Conservation (phyloP, 2,113 vertebrate genomes). For the human (Homo sapiens) region DNA sequence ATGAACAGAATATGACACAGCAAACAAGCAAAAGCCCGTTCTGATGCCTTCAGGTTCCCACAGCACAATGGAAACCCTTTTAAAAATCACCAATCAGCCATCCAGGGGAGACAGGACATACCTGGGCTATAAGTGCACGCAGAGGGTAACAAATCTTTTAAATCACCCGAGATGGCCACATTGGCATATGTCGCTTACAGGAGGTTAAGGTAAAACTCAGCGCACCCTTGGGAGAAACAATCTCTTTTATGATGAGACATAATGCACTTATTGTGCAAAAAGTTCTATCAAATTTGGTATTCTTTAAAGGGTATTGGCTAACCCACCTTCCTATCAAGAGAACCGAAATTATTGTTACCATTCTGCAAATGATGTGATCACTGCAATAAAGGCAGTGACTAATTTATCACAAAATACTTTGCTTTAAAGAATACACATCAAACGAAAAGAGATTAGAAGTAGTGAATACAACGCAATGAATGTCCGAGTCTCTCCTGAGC, state of each 20-base stretch:
- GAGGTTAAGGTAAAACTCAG: neutral
- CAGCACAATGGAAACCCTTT: neutral
- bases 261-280: neutral
- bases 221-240: neutral
- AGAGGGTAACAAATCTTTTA: neutral
- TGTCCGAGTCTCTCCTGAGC: neutral
- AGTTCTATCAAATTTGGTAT: neutral
- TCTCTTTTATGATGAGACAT: neutral
- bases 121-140: fast-evolving
- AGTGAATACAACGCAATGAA: neutral
- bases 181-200: neutral
- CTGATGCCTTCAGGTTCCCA: neutral
- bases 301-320: neutral
- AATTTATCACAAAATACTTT: neutral
- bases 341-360: neutral
- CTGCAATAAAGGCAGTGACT: neutral
- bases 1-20: neutral
- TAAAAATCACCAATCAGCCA: neutral
- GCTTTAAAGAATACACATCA: neutral
- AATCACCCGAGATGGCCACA: neutral
- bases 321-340: neutral
- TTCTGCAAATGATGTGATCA: neutral
- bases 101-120: neutral
- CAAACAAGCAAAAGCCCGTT: neutral
- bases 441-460: neutral